These are phyloP conservation scores for Anser brachyrhynchus DNA, from an alignment of 2,113 vertebrate genomes.

Conservation along the genomic window DNA sequence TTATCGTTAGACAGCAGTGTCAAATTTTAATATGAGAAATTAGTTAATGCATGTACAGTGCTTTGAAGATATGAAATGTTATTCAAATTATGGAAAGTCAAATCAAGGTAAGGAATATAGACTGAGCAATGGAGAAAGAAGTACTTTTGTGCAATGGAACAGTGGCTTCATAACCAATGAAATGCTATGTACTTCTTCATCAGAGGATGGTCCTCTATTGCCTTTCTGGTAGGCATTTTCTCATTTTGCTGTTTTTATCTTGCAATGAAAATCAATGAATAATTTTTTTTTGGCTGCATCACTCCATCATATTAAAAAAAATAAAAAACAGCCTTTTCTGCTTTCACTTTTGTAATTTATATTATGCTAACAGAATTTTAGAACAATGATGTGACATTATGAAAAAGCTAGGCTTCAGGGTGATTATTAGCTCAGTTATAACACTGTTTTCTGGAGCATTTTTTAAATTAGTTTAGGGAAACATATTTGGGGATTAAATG, in stretches of 20 bases:
- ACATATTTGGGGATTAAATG: background rate
- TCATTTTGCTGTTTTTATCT: background rate
- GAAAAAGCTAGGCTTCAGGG: background rate
- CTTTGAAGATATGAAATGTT: slow-evolving; percentile 34
- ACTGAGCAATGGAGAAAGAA: background rate
- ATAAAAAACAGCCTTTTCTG: background rate
- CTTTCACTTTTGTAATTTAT: background rate
- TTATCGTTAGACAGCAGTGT: slow-evolving; percentile 20
- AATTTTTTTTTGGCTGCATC: background rate
- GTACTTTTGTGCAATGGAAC: background rate
- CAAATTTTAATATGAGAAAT: slow-evolving; percentile 48
- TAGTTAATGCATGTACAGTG: background rate
- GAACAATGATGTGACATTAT: background rate
- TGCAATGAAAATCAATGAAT: slow-evolving; percentile 14
- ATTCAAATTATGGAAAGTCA: slow-evolving; percentile 7
- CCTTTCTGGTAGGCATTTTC: background rate
- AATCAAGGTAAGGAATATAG: background rate
- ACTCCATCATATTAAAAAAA: background rate
- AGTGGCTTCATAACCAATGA: background rate
- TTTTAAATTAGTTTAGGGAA: background rate
- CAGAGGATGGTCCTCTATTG: background rate
- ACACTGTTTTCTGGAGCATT: background rate
- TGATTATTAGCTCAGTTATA: background rate
- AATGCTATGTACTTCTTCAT: background rate
- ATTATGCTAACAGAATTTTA: background rate